Percentiles rank a stretch among this genome's conserved stretches.
phyloP scores from a whole-genome alignment of 2,888 invertebrate genomes.

The Tetranychus truncatus region DNA sequence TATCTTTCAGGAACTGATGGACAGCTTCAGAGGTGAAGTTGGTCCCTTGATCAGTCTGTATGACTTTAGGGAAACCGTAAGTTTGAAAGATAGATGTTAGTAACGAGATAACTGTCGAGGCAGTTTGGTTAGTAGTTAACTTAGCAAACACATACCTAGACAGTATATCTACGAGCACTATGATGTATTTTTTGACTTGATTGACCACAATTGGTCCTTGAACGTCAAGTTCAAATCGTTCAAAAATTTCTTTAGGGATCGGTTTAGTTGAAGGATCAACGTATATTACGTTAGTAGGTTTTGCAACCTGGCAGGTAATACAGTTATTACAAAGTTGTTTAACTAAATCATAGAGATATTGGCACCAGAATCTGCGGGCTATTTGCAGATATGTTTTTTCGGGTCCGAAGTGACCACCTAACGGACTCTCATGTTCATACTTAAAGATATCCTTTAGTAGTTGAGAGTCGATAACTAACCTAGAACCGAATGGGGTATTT shows the following conservation, averaged over 20 bases:
- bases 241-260: neutral
- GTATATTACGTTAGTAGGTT: neutral
- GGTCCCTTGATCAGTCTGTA: too few relatives aligned
- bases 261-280: neutral
- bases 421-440: neutral
- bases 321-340: neutral
- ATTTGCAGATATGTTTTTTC: neutral
- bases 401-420: neutral
- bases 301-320: neutral
- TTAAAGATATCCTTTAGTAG: neutral
- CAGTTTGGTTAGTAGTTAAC: neutral
- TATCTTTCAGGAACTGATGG: too few relatives aligned
- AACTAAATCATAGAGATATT: neutral
- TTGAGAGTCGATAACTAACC: neutral
- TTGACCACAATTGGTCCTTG: neutral
- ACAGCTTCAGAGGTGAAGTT: too few relatives aligned
- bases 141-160: neutral
- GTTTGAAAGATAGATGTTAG: neutral
- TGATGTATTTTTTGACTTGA: neutral
- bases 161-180: neutral
- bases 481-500: neutral
- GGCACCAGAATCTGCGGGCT: neutral
- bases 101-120: too few relatives aligned
- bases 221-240: neutral
- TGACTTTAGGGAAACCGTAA: neutral